These are phyloP conservation scores for Nycticebus coucang DNA, from an alignment of 2,113 vertebrate genomes.

Conservation along the genomic window DNA sequence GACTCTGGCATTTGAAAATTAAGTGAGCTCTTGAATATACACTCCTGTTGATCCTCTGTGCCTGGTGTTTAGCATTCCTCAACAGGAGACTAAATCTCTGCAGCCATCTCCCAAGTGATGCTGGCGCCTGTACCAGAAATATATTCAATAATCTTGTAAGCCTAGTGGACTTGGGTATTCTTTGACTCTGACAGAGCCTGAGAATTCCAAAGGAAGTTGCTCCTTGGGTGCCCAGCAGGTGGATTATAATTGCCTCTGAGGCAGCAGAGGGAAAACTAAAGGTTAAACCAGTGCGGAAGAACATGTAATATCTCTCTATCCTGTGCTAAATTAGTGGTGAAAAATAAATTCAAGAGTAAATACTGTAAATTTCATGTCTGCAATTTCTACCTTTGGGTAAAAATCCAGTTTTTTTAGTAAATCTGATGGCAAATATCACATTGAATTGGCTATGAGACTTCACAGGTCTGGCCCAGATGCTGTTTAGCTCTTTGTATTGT, in stretches of 20 bases:
- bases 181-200: not conserved
- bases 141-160: slow-evolving; percentile 81
- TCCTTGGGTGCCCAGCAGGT: slow-evolving; percentile 49
- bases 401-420: not conserved
- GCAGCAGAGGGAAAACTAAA: not conserved
- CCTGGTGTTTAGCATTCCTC: slow-evolving; percentile 89
- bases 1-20: slow-evolving; percentile 86
- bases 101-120: slow-evolving; percentile 85
- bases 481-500: not conserved
- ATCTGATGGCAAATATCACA: not conserved
- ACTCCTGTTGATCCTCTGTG: slow-evolving; percentile 85
- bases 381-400: slow-evolving; percentile 13
- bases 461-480: not conserved
- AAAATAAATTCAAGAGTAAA: not conserved
- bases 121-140: slow-evolving; percentile 86
- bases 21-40: slow-evolving; percentile 88
- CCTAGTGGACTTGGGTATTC: slow-evolving; percentile 45
- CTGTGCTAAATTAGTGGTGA: not conserved
- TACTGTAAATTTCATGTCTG: not conserved
- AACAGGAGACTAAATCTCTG: slow-evolving; percentile 86
- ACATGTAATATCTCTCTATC: not conserved
- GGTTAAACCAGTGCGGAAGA: not conserved
- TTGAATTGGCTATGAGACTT: not conserved
- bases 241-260: not conserved
- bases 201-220: slow-evolving; percentile 54